Conservation (phyloP, 1,140 invertebrate genomes). For the Heliconius nattereri region DNA sequence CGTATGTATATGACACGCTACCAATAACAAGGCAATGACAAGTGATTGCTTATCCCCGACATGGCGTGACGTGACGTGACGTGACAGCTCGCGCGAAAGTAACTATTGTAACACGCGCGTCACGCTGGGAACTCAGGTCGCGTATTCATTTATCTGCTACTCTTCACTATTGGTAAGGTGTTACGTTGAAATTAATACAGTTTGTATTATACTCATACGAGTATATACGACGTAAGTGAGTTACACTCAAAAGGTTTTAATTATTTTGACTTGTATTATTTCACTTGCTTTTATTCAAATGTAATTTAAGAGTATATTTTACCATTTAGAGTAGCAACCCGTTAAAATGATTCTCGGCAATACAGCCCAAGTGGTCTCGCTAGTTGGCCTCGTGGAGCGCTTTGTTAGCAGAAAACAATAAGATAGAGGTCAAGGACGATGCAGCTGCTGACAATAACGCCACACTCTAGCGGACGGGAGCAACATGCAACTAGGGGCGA, state of each 20-base stretch:
- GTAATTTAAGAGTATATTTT: neutral
- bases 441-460: slow-evolving; percentile 5
- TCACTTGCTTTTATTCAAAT: neutral
- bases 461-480: neutral
- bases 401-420: slow-evolving; percentile 26
- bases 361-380: slow-evolving; percentile 23
- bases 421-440: slow-evolving; percentile 20
- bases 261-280: no score
- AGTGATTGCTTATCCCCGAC: neutral
- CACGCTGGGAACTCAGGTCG: neutral
- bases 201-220: no score
- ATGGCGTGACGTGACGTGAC: neutral
- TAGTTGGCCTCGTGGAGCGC: slow-evolving; percentile 20
- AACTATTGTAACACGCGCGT: slow-evolving; percentile 13
- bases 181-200: no score
- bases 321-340: neutral
- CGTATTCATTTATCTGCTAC: no score
- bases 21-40: neutral
- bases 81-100: neutral
- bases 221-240: no score
- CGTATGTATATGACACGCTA: neutral
- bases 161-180: no score
- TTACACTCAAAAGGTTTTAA: no score
- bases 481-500: neutral
- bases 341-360: neutral